Evolutionary conservation across 2,113 vertebrate species (phyloP).

Genomic region (Oreochromis spilurus): DNA sequence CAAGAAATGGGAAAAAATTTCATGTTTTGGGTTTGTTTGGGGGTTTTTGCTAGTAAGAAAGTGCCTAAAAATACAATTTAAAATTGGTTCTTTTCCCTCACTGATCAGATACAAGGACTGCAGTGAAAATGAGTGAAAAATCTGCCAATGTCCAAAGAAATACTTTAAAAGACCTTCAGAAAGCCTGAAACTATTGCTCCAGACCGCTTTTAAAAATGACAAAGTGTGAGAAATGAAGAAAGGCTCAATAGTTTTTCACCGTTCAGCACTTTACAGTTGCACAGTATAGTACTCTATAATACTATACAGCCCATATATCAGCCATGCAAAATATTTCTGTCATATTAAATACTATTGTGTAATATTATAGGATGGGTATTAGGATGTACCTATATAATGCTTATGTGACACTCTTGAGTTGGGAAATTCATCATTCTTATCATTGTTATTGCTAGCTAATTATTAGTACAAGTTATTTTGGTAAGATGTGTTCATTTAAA

Average conservation of each 20-base stretch:
- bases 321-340: background rate
- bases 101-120: background rate
- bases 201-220: background rate
- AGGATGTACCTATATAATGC: background rate
- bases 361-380: background rate
- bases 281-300: background rate
- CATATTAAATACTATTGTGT: background rate
- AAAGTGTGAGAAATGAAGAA: background rate
- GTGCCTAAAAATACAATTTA: background rate
- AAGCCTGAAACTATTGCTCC: background rate
- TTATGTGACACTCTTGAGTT: background rate
- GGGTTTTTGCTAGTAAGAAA: accelerated
- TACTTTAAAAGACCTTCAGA: background rate
- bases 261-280: background rate
- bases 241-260: background rate
- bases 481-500: background rate
- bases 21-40: background rate
- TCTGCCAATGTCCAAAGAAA: background rate
- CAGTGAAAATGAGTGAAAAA: background rate
- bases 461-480: background rate
- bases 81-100: background rate
- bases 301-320: background rate
- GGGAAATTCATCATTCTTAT: background rate
- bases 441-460: background rate
- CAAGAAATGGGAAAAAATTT: background rate